Percentiles rank a stretch among this genome's conserved stretches.
Evolutionary conservation across 2,888 invertebrate genomes (phyloP).

Genomic region (Lasioglossum malachurum): DNA sequence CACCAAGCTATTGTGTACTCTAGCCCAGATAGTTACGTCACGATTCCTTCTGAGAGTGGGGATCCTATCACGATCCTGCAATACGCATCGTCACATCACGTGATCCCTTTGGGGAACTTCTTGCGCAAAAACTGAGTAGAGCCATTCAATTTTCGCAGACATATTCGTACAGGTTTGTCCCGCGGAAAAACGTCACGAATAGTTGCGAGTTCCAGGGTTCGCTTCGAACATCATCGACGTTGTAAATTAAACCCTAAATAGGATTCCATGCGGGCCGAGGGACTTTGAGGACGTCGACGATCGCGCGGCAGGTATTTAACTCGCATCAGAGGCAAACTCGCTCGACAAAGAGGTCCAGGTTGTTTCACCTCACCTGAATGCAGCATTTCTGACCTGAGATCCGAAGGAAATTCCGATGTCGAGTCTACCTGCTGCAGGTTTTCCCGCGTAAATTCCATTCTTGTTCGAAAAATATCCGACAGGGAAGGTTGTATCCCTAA

Average conservation of each 20-base stretch:
- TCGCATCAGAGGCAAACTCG: slow-evolving; percentile 27
- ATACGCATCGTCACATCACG: neutral
- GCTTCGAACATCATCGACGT: neutral
- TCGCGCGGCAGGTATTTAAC: slow-evolving; percentile 50
- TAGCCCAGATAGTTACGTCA: neutral
- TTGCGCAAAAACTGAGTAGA: too few relatives aligned
- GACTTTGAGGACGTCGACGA: neutral
- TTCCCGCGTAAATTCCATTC: slow-evolving; percentile 16
- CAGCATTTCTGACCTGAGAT: slow-evolving; percentile 67
- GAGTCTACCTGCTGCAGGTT: slow-evolving; percentile 51
- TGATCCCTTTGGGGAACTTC: neutral
- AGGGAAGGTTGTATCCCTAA: neutral
- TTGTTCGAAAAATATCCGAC: neutral
- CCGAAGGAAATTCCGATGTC: slow-evolving; percentile 60
- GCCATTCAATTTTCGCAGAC: neutral
- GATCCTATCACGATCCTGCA: neutral
- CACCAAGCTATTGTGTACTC: neutral
- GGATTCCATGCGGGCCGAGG: slow-evolving; percentile 20
- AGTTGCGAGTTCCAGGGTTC: neutral
- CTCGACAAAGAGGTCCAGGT: slow-evolving; percentile 37
- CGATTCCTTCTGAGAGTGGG: neutral
- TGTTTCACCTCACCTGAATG: slow-evolving; percentile 55
- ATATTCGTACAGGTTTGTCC: neutral
- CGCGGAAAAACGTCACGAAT: neutral
- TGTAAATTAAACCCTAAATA: slow-evolving; percentile 41